Base-by-base conservation (phyloP, 2,888 invertebrate species). In the Epinotia brunnichana region DNA sequence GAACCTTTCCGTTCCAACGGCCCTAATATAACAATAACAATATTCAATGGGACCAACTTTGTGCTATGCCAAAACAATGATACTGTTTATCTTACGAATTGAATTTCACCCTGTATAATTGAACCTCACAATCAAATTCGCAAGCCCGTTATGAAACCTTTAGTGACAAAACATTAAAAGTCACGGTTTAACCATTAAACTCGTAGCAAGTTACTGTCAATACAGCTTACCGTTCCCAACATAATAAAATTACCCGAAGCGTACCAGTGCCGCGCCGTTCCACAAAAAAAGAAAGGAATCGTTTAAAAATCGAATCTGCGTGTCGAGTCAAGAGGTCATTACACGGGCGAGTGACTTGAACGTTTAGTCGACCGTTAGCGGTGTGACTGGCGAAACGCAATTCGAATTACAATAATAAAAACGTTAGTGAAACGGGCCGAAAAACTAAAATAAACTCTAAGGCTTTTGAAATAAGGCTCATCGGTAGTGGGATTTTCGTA, bases 381-480 rank as follows among this genome's bases (percentile, higher is more conserved):
- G 71, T 67, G 54, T 71, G 71, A 71, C 71, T 71, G 71, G 71
- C 67, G 61, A 61, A 71, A 71, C 66, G 35, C 53, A 71, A 67
- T 71, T 44, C 71, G 61, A 67, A 71, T 71, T 71, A 71, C 71
- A 71, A 71, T 71, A 71, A 71, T 71, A 71, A 71, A 71, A 71
- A 66, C 71, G 71, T 67, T 71, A 71, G 71, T 67, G 61, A 54
- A 71, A 67, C 44, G 44, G 61, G 7, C 54, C 35, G 53, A 66
- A 59, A 59, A 9, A 15, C 3, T 9, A 48, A 48, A 56, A 21
- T 44, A 29, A 61, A 67, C 60, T 19, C 21, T 61, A 11, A 44
- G 19, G 48, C 35, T 17, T 15, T 54, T 7, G 66, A 3, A 48
- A 44, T 44, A 66, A 19, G 41, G 19, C 11, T 56, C n/a, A 10